Conservation (phyloP, 2,888 invertebrate genomes). For the Eristalinus aeneus region DNA sequence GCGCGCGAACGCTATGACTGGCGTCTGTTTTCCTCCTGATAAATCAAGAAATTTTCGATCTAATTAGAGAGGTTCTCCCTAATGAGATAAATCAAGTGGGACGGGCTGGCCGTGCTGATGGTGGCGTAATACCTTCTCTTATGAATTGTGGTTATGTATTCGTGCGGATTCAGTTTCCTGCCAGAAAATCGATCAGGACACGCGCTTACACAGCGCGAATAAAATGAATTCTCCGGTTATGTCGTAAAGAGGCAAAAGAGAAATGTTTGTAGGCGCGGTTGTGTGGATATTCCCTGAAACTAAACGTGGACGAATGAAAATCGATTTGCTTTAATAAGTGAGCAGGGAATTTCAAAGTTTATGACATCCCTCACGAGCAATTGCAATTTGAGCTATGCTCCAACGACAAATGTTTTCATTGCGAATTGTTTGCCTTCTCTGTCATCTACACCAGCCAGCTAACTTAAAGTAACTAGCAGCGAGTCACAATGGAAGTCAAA, state of each 20-base stretch:
- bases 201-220: background rate
- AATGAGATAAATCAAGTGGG: background rate
- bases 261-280: background rate
- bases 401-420: too few species aligned
- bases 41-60: background rate
- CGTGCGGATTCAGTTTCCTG: background rate
- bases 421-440: too few species aligned
- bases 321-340: background rate
- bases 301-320: background rate
- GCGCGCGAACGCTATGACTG: background rate
- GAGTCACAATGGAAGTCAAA: too few species aligned
- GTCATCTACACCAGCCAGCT: too few species aligned
- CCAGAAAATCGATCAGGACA: background rate
- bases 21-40: background rate
- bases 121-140: background rate
- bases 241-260: background rate
- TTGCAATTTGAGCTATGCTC: background rate
- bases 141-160: background rate
- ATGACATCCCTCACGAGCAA: background rate
- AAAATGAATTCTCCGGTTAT: background rate
- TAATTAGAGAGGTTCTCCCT: background rate
- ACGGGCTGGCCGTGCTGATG: background rate
- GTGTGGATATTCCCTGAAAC: background rate
- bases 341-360: background rate
- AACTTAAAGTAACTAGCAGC: too few species aligned